Evolutionary conservation across 2,888 invertebrate genomes (phyloP), one percentile per base, ranked within the genome.

Genomic region (Hypena proboscidalis): DNA sequence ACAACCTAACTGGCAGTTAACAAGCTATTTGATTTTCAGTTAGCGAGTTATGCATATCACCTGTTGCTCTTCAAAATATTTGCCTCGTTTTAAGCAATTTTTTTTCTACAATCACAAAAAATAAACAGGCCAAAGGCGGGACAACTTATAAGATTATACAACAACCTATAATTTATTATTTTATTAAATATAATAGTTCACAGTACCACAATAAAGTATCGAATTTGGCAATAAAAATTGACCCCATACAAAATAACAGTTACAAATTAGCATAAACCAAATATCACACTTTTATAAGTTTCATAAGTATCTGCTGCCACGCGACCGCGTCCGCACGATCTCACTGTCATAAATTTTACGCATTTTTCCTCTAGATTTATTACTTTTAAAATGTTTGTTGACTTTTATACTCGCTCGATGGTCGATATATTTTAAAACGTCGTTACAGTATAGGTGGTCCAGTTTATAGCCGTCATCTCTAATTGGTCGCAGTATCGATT

Each of bases 261-360:
- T 62, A 62, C 29, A 15, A 9, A 60, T 58, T 58, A 43, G 30
- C 63, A 55, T 60, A 58, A 62, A 52, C 4, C 21, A 60, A 58
- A 55, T 20, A 38, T 34, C 10, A 39, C 26, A 13, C 19, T 15
- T 32, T 27, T 17, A 17, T 26, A 19, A 19, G 7, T 27, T 34
- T 26, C 14, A 29, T 9, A 38, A 37, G 11, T 26, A 31, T 19
- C 10, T 20, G 10, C 38, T 38, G 29, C 37, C 47, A 34, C 33
- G 41, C 37, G 37, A 41, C 20, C 14, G 17, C 9, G 20, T 32
- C 21, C 9, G 8, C 6, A 14, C 22, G 4, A 37, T 22, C 26
- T 10, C 21, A 37, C 4, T 6, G 4, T 4, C 20, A 21, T 36
- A 31, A 25, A 32, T 36, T 34, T 22, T 5, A 17, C 25, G 1